These are phyloP conservation scores for Himalopsyche japonica DNA, from an alignment of 2,888 invertebrate genomes.

Conservation along the genomic window DNA sequence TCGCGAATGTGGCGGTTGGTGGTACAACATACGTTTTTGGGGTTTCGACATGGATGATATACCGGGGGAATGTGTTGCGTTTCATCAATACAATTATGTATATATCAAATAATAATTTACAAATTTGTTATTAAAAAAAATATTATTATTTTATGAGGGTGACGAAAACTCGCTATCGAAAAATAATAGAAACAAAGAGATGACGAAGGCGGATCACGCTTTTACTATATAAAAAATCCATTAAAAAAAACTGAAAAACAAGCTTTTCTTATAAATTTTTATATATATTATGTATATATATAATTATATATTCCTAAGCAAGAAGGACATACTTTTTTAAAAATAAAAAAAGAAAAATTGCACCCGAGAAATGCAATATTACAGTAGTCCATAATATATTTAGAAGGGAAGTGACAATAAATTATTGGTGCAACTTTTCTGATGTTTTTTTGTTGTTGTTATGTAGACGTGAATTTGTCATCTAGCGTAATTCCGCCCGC, in stretches of 20 bases:
- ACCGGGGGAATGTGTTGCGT: neutral
- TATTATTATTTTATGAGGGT: neutral
- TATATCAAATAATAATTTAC: neutral
- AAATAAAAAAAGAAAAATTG: neutral
- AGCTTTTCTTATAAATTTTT: neutral
- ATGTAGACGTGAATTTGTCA: neutral
- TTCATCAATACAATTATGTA: neutral
- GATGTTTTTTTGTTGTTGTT: neutral
- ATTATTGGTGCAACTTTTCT: neutral
- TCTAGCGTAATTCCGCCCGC: neutral
- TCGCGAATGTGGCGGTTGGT: neutral
- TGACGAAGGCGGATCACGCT: neutral
- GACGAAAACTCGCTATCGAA: neutral
- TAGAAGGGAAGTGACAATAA: neutral
- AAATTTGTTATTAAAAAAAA: neutral
- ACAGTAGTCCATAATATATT: neutral
- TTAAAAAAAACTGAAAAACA: neutral
- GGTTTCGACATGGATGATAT: neutral
- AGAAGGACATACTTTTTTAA: neutral
- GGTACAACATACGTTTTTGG: neutral
- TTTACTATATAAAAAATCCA: neutral
- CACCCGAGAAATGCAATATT: neutral
- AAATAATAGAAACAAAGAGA: neutral
- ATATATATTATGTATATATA: neutral
- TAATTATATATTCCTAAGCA: slow-evolving; percentile 1